Evolutionary conservation across 2,888 invertebrate genomes (phyloP).

Genomic region (Lithosia quadra): DNA sequence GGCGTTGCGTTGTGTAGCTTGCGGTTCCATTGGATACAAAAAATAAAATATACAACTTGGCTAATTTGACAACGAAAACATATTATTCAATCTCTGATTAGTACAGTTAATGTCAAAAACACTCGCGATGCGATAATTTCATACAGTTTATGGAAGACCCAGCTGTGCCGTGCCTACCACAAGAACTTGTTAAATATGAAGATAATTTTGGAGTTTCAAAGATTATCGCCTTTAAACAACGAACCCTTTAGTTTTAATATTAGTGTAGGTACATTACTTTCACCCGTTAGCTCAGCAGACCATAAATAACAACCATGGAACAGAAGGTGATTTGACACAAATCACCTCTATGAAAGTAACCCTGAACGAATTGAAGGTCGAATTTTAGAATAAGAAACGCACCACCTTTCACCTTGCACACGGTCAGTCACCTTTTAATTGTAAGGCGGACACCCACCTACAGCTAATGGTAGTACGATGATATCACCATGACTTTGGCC

Average conservation of each 20-base stretch:
- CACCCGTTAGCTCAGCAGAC: background rate
- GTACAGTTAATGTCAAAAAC: too few species aligned
- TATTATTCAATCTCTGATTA: too few species aligned
- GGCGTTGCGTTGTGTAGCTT: too few species aligned
- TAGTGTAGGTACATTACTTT: background rate
- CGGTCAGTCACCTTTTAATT: constrained; percentile 59
- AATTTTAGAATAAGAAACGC: constrained; percentile 27
- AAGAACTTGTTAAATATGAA: background rate
- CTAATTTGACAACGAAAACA: too few species aligned
- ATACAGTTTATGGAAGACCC: too few species aligned
- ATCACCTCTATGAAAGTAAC: constrained; percentile 23
- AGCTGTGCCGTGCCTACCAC: too few species aligned
- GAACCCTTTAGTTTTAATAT: too few species aligned
- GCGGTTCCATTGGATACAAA: too few species aligned
- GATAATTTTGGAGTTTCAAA: background rate
- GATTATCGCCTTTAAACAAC: too few species aligned
- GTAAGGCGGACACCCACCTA: constrained; percentile 53
- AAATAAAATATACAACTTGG: too few species aligned
- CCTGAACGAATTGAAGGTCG: constrained; percentile 35
- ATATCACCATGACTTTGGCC: constrained; percentile 58
- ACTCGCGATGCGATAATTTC: too few species aligned
- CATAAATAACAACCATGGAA: background rate
- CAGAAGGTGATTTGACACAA: constrained; percentile 10
- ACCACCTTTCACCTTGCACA: constrained; percentile 15
- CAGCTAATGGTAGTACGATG: constrained; percentile 50